Base-by-base conservation (phyloP, 2,797 vertebrate genomes). In the Sebastes ruberrimus region DNA sequence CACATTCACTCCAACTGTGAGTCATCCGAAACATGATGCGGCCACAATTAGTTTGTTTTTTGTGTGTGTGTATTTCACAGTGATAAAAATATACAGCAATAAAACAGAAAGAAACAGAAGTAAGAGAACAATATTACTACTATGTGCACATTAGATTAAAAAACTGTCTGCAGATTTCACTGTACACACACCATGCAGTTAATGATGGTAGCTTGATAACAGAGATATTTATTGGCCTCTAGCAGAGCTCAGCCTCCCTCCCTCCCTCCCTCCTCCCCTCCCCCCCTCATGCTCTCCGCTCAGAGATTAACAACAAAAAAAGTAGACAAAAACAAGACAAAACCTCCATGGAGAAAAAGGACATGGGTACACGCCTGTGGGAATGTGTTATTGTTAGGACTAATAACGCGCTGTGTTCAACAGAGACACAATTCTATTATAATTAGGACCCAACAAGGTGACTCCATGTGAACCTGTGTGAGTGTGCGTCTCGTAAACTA, bases 371-470 rank as follows among this genome's bases (percentile, higher is more conserved):
- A 69, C 10, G 84, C 88, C 90, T 74, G 71, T 84, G 91, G 89
- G 92, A 86, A 78, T 27, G 59, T 79, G 83, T 87, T 88, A 83
- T 82, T 86, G 86, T 92, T 90, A 62, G 82, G 81, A 80, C 78
- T 88, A 90, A 92, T 92, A 92, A 87, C 59, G 38, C 33, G 20
- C 67, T 63, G 74, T 82, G 88, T 85, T 91, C 82, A 86, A 80
- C 81, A 65, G 88, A 85, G 77, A 78, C 86, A 83, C 76, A 67
- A 62, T 65, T 78, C 87, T 83, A 57, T 85, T 81, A 85, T 92
- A 93, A 94, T 93, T 92, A 93, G 86, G 78, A 78, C 18, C 73
- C 85, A 89, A 85, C 92, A 88, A 91, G 84, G 89, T 89, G 88
- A 83, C 68, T 88, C 61, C 71, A 53, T 61, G 46, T 87, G 56